Evolutionary conservation across 2,888 invertebrate species (phyloP).

Genomic region (Argyresthia albistria): DNA sequence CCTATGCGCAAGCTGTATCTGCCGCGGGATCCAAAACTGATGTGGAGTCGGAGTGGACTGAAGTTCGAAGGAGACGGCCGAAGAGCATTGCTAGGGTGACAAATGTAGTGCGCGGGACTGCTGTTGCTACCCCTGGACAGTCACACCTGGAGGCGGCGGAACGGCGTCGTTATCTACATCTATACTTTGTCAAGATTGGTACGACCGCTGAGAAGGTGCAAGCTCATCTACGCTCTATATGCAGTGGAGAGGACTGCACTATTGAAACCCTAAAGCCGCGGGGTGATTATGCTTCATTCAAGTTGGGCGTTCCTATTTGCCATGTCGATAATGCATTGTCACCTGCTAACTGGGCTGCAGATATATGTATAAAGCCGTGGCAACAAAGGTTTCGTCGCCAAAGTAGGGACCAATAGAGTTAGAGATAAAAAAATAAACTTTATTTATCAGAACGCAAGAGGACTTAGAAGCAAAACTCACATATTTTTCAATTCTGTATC

Average conservation of each 20-base stretch:
- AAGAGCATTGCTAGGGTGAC: background rate
- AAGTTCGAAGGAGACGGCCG: background rate
- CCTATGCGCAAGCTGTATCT: no score
- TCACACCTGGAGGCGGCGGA: background rate
- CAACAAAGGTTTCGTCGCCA: slow-evolving; percentile 7
- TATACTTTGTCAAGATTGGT: slow-evolving; percentile 7
- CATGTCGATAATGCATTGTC: slow-evolving; percentile 2
- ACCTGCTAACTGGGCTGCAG: slow-evolving; percentile 5
- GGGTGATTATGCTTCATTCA: slow-evolving; percentile 7
- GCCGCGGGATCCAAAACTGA: background rate
- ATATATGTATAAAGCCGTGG: slow-evolving; percentile 9
- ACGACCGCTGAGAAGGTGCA: slow-evolving; percentile 7
- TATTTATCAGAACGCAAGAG: background rate
- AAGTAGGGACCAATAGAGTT: background rate
- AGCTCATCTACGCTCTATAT: slow-evolving; percentile 3
- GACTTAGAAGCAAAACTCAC: background rate
- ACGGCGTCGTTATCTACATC: background rate
- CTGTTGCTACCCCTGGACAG: background rate
- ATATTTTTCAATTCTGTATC: background rate
- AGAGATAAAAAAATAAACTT: background rate
- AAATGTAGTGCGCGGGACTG: background rate
- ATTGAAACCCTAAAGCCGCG: slow-evolving; percentile 8
- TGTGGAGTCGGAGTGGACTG: background rate
- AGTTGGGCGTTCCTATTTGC: slow-evolving; percentile 6
- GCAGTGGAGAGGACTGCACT: slow-evolving; percentile 5